These are phyloP conservation scores for Cyprinus carpio DNA, from an alignment of 2,113 vertebrate species.

Conservation along the genomic window DNA sequence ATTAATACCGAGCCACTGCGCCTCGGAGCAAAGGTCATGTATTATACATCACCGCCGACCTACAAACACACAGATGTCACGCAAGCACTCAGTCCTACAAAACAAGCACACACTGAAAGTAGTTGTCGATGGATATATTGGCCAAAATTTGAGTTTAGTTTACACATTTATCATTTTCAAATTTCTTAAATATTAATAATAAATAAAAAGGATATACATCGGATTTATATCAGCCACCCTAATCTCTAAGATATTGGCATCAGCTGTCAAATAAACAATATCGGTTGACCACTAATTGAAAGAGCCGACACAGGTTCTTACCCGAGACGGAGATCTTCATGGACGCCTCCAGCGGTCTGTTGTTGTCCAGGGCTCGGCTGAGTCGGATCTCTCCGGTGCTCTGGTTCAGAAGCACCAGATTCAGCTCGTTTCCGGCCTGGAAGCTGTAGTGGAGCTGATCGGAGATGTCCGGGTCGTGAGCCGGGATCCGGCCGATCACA, in stretches of 20 bases:
- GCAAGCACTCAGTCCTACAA: not conserved
- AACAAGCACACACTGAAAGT: not conserved
- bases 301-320: constrained; percentile 67
- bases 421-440: constrained; percentile 90
- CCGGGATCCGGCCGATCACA: constrained; percentile 89
- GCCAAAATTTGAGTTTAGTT: not conserved
- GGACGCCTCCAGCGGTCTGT: constrained; percentile 90
- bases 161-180: too few relatives aligned
- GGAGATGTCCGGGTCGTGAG: constrained; percentile 86
- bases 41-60: not conserved
- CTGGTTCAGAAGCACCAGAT: constrained; percentile 87
- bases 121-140: too few relatives aligned
- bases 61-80: not conserved
- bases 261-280: too few relatives aligned
- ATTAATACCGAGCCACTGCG: constrained; percentile 22
- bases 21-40: constrained; percentile 33
- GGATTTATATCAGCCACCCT: too few relatives aligned
- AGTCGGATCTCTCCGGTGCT: constrained; percentile 88
- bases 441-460: constrained; percentile 89
- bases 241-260: too few relatives aligned
- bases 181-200: too few relatives aligned
- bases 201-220: too few relatives aligned
- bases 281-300: too few relatives aligned
- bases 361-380: constrained; percentile 91
- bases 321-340: constrained; percentile 94